Percentiles rank a stretch among this genome's conserved stretches.
Evolutionary conservation across 1,140 invertebrate species (phyloP).

Genomic region (Protaetia brevitarsis): DNA sequence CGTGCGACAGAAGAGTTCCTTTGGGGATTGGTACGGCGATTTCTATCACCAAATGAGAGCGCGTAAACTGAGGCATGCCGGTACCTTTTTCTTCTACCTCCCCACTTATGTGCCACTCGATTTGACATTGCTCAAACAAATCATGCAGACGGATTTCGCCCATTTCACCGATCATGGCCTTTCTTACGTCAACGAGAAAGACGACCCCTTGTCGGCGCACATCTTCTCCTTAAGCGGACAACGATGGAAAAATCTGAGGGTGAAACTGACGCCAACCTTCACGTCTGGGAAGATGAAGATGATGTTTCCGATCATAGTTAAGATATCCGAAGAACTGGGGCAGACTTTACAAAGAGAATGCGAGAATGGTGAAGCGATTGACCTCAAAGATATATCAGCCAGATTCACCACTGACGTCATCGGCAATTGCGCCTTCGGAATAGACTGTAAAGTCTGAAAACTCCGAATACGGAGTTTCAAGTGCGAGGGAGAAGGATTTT

Average conservation of each 20-base stretch:
- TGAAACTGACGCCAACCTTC: slow-evolving; percentile 54
- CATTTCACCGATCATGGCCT: slow-evolving; percentile 54
- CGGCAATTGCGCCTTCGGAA: slow-evolving; percentile 56
- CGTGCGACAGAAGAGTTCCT: slow-evolving; percentile 37
- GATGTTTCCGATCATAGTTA: slow-evolving; percentile 45
- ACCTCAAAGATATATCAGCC: slow-evolving; percentile 41
- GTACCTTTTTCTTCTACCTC: slow-evolving; percentile 51
- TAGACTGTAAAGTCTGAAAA: slow-evolving; percentile 54
- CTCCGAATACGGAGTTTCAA: slow-evolving; percentile 53
- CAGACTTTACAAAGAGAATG: slow-evolving; percentile 41
- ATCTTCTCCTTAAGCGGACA: slow-evolving; percentile 52
- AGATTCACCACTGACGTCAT: slow-evolving; percentile 57
- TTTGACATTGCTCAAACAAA: slow-evolving; percentile 57
- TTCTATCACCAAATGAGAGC: slow-evolving; percentile 33
- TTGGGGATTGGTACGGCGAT: slow-evolving; percentile 40
- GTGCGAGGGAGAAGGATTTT: slow-evolving; percentile 47
- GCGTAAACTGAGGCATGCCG: slow-evolving; percentile 40
- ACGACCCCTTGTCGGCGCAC: slow-evolving; percentile 53
- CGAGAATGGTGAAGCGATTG: background rate
- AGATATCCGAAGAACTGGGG: slow-evolving; percentile 42
- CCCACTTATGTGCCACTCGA: slow-evolving; percentile 54
- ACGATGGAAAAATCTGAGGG: slow-evolving; percentile 51
- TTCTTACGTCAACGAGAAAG: slow-evolving; percentile 49
- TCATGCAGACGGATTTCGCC: slow-evolving; percentile 54
- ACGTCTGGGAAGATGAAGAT: slow-evolving; percentile 51